Percentiles rank a stretch among this genome's conserved stretches.
Conservation (phyloP, 2,797 vertebrate genomes). For the Threskiornis aethiopicus region DNA sequence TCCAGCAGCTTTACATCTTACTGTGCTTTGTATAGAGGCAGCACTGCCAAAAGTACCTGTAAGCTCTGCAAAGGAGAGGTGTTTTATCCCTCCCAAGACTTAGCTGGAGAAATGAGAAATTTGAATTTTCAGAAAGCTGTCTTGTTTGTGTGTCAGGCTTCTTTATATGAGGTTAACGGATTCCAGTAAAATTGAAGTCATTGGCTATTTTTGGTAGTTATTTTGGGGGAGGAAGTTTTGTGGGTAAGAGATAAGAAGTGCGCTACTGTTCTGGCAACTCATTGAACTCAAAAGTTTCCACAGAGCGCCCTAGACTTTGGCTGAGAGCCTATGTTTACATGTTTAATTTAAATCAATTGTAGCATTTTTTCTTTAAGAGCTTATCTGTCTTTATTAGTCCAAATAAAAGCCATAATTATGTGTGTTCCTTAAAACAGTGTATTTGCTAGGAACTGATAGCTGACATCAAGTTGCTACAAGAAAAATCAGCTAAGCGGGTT, state of each 20-base stretch:
- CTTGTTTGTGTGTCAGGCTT: neutral
- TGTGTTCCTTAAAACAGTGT: slow-evolving; percentile 9
- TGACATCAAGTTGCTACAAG: slow-evolving; percentile 31
- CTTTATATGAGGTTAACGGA: neutral
- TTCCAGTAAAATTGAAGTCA: slow-evolving; percentile 10
- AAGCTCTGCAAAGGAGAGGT: neutral
- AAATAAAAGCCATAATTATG: slow-evolving; percentile 58
- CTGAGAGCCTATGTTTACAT: neutral
- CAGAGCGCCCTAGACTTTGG: neutral
- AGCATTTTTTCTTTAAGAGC: slow-evolving; percentile 30
- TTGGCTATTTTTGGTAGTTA: slow-evolving; percentile 14
- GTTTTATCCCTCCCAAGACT: neutral
- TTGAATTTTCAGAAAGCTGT: neutral
- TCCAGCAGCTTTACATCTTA: neutral
- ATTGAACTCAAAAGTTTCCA: neutral
- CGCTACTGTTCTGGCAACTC: neutral
- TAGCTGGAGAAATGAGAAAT: neutral
- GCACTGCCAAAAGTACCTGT: neutral
- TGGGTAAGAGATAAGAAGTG: slow-evolving; percentile 7
- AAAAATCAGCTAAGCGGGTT: neutral
- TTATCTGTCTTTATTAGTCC: slow-evolving; percentile 58
- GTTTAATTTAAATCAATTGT: slow-evolving; percentile 58
- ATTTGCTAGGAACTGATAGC: slow-evolving; percentile 28
- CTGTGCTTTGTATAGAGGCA: neutral
- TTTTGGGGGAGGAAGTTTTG: neutral